These are phyloP conservation scores for Henricia sp. DNA, from an alignment of 53 echinoderm and acorn worm species.

Conservation along the genomic window DNA sequence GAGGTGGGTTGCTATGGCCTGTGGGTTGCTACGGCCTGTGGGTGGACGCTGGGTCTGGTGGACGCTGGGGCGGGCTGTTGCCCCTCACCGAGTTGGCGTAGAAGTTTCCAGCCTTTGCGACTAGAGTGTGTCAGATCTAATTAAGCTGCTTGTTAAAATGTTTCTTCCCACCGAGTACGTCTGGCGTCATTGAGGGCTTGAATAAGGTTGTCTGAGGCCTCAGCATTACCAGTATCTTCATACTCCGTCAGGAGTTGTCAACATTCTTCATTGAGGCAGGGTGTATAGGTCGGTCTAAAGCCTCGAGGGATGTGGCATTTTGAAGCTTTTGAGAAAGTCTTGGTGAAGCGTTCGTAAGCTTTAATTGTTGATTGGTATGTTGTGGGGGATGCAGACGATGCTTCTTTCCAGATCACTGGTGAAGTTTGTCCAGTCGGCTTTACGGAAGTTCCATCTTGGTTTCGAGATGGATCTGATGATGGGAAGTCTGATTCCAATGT, in stretches of 20 bases:
- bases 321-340: background rate
- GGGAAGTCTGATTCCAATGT: slow-evolving; percentile 1
- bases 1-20: too few species aligned
- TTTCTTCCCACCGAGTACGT: slow-evolving; percentile 30
- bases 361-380: background rate
- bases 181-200: slow-evolving; percentile 8
- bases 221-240: slow-evolving; percentile 4
- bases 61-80: too few species aligned
- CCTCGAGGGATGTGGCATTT: background rate
- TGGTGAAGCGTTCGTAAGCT: too few species aligned
- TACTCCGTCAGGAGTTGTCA: background rate
- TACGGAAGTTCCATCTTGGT: slow-evolving; percentile 7
- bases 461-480: background rate
- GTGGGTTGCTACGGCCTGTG: too few species aligned
- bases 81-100: slow-evolving; percentile 5
- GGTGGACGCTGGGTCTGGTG: too few species aligned
- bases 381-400: background rate
- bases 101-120: slow-evolving; percentile 27
- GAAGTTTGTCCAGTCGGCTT: background rate
- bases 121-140: slow-evolving; percentile 46
- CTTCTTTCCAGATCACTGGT: background rate
- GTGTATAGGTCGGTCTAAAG: background rate
- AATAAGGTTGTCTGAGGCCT: slow-evolving; percentile 14
- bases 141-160: background rate
- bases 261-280: slow-evolving; percentile 3